Evolutionary conservation across 1,140 invertebrate genomes (phyloP).

Genomic region (Homarus americanus): DNA sequence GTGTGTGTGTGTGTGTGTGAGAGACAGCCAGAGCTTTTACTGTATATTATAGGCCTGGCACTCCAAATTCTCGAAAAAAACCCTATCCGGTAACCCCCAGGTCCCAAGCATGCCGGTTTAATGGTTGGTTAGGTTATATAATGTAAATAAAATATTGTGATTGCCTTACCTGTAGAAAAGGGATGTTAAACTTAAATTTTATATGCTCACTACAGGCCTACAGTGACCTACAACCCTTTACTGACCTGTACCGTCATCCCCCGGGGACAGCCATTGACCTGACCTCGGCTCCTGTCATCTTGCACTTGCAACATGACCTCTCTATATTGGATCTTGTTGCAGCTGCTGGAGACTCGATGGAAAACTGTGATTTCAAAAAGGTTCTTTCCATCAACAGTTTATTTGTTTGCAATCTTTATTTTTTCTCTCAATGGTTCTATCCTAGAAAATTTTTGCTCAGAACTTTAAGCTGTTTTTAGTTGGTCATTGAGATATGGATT

Average conservation of each 20-base stretch:
- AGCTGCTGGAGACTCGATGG: conserved; percentile 84
- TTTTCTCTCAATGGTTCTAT: too few species aligned
- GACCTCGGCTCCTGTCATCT: conserved; percentile 90
- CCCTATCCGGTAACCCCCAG: too few species aligned
- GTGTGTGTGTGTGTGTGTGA: too few species aligned
- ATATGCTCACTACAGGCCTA: conserved; percentile 75
- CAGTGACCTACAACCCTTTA: conserved; percentile 78
- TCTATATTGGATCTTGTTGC: conserved; percentile 86
- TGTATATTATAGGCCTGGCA: too few species aligned
- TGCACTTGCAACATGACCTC: conserved; percentile 87
- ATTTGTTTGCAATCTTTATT: not conserved
- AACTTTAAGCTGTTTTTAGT: not conserved
- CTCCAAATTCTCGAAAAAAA: too few species aligned
- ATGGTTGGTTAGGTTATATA: not conserved
- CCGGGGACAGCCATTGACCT: conserved; percentile 79
- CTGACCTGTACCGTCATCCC: conserved; percentile 76
- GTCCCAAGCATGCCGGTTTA: too few species aligned
- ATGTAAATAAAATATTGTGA: not conserved
- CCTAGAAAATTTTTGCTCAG: conserved; percentile 27
- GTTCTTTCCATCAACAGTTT: conserved; percentile 40
- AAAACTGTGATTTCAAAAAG: conserved; percentile 83
- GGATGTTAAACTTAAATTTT: not conserved
- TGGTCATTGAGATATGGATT: too few species aligned
- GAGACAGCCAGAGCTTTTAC: too few species aligned
- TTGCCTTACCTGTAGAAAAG: not conserved